These are phyloP conservation scores for Dendrolimus pini DNA, from an alignment of 2,888 invertebrate species.

Conservation along the genomic window DNA sequence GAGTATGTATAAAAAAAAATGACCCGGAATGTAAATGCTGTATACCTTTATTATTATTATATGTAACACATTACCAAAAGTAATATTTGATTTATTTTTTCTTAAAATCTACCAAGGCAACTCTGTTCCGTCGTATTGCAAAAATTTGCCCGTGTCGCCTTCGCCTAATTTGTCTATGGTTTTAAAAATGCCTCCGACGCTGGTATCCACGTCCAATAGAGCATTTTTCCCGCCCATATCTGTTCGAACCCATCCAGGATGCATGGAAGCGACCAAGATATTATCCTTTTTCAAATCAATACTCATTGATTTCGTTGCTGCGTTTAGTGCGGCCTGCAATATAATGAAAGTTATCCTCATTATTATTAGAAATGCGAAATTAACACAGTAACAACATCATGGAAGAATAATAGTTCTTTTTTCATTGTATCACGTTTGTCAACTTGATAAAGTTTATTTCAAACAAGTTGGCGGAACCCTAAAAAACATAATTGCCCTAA, in stretches of 20 bases:
- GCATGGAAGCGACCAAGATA: slow-evolving; percentile 85
- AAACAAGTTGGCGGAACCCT: too few species aligned
- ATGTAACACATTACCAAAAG: background rate
- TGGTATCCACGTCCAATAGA: slow-evolving; percentile 81
- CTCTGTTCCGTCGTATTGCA: slow-evolving; percentile 85
- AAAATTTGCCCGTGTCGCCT: slow-evolving; percentile 84
- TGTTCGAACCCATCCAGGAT: slow-evolving; percentile 96
- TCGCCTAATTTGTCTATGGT: slow-evolving; percentile 80
- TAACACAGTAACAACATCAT: too few species aligned
- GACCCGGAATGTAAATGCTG: too few species aligned
- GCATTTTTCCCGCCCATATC: slow-evolving; percentile 92
- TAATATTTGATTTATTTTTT: background rate
- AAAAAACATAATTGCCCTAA: too few species aligned
- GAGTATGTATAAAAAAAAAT: too few species aligned
- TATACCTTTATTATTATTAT: too few species aligned
- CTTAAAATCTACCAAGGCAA: slow-evolving; percentile 81
- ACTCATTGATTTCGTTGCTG: slow-evolving; percentile 90
- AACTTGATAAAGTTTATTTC: too few species aligned
- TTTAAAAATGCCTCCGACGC: slow-evolving; percentile 80
- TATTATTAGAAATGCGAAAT: too few species aligned
- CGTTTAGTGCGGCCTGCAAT: slow-evolving; percentile 88
- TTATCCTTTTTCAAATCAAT: slow-evolving; percentile 85
- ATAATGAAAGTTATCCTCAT: background rate
- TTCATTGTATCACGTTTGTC: too few species aligned
- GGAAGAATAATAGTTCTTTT: too few species aligned